These are phyloP conservation scores for Yasuhikotakia modesta DNA, from an alignment of 2,797 vertebrate species.

Conservation along the genomic window DNA sequence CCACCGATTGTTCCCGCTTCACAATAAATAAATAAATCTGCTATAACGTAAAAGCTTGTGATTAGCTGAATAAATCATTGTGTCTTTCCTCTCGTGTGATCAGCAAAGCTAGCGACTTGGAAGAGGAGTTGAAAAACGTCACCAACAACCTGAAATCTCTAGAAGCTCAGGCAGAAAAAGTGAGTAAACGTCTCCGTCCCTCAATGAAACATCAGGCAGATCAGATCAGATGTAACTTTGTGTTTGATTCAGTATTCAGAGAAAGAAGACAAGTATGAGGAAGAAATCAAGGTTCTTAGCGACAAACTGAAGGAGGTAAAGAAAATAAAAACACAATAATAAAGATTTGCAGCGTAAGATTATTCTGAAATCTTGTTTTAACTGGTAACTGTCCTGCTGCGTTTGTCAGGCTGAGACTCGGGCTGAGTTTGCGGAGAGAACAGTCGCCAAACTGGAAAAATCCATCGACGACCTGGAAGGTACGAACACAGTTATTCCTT, in stretches of 20 bases:
- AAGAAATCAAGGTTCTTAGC: constrained; percentile 95
- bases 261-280: constrained; percentile 99
- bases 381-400: constrained; percentile 6
- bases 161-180: constrained; percentile 97
- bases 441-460: constrained; percentile 98
- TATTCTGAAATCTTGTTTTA: background rate
- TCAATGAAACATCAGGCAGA: background rate
- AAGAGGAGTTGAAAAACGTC: constrained; percentile 98
- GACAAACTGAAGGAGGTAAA: constrained; percentile 84
- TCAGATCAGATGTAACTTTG: constrained; percentile 22
- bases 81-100: constrained; percentile 15
- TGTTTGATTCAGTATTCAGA: constrained; percentile 88
- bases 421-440: constrained; percentile 96
- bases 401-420: constrained; percentile 90
- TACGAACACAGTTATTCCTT: constrained; percentile 65
- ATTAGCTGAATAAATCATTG: constrained; percentile 2
- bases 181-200: constrained; percentile 64
- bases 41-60: constrained; percentile 1
- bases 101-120: constrained; percentile 93
- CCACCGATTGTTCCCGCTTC: background rate
- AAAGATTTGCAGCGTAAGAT: background rate
- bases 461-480: constrained; percentile 98
- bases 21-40: background rate
- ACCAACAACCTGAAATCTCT: constrained; percentile 98
- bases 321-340: background rate